Base-by-base conservation (phyloP, 2,113 vertebrate species). In the Pristiophorus japonicus region DNA sequence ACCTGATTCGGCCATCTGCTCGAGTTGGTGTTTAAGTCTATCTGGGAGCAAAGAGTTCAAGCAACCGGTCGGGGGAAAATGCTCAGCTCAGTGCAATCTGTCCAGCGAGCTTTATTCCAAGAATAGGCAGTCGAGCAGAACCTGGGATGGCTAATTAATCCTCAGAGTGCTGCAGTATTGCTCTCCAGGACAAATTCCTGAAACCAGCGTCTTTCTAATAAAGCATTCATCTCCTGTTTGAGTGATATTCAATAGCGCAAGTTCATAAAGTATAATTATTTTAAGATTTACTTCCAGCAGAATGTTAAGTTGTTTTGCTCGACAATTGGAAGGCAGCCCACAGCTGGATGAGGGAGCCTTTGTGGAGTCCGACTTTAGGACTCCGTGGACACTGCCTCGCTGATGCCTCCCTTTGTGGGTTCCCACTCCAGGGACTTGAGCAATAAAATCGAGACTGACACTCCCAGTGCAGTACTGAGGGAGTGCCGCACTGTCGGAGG, bases 121-220 rank as follows among this genome's bases (percentile, higher is more conserved):
- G 59, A 92, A 92, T 63, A 92, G n/a, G 16, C 34, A 22, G 34
- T 92, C 42, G 22, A 22, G 1, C 88, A 65, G 59, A 63, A 4
- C 38, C 65, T 92, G 34, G 65, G 88, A 63, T 65, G 59, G 22
- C 62, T 92, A 92, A 92, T 92, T 92, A 92, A 92, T 92, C n/a
- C 59, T 65, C 6, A 4, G 88, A 65, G 88, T 62, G 87, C 47
- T 55, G 45, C 24, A 88, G 24, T 11, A 51, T 16, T 55, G 14
- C 59, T 42, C 88, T 24, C 16, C 18, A n/a, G 34, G 2, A n/a
- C 30, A 10, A 92, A 92, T 16, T 6, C 4, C 18, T 65, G 62
- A 92, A 63, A 42, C 34, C n/a, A 16, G 2, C 5, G 6, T 91
- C 88, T 92, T 92, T 65, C 22, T 65, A 20, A 92, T 92, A 22